These are phyloP conservation scores for Apeltes quadracus DNA, from an alignment of 2,113 vertebrate genomes.

Conservation along the genomic window DNA sequence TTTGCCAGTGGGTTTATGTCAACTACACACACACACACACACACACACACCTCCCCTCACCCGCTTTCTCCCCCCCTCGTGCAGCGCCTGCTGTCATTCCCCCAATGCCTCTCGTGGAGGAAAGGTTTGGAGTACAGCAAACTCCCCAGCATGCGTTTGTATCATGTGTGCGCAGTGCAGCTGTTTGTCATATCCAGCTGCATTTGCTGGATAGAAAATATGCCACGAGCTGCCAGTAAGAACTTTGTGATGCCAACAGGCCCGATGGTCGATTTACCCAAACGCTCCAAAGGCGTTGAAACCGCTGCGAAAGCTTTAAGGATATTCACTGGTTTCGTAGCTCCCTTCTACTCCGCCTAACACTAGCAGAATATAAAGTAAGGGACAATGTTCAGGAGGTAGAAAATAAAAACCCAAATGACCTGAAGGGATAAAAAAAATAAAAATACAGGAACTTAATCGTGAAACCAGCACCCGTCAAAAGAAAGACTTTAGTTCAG, in stretches of 20 bases:
- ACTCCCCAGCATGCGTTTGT: constrained; percentile 18
- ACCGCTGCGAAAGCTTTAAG: no score
- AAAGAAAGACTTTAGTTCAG: not conserved
- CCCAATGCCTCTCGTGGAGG: constrained; percentile 33
- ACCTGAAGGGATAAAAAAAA: not conserved
- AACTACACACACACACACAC: constrained; percentile 34
- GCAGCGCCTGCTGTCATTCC: constrained; percentile 21
- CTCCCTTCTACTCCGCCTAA: no score
- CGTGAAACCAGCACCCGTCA: not conserved
- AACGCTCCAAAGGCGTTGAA: not conserved
- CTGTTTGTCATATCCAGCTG: not conserved
- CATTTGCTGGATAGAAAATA: not conserved
- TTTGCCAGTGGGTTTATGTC: constrained; percentile 71
- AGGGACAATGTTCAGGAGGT: not conserved
- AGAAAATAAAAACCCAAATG: not conserved
- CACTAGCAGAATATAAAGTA: not conserved
- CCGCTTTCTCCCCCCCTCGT: constrained; percentile 11
- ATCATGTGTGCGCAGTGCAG: constrained; percentile 11
- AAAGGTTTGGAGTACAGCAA: constrained; percentile 32
- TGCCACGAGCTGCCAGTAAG: not conserved
- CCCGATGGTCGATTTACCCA: not conserved
- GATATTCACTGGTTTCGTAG: no score
- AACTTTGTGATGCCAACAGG: not conserved
- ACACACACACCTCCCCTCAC: constrained; percentile 22
- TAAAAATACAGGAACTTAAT: not conserved